A percentile compares a stretch with the other conserved stretches of the same genome.
These are phyloP conservation scores for Diadophis punctatus DNA, from an alignment of 2,113 vertebrate genomes.

Conservation along the genomic window DNA sequence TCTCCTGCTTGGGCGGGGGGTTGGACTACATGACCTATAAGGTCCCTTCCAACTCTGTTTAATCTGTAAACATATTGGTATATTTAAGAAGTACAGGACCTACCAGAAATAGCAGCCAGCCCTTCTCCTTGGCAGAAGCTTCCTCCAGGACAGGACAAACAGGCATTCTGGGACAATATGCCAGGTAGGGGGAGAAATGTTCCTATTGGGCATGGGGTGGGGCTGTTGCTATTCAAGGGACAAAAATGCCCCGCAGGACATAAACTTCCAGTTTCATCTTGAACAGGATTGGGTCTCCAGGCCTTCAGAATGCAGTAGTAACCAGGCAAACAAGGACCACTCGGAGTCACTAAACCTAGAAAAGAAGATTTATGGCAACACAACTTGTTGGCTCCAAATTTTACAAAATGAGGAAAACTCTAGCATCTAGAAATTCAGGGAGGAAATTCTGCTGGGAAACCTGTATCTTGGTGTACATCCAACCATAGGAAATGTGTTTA, in stretches of 20 bases:
- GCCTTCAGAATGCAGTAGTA: slow-evolving; percentile 78
- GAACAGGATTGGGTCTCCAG: slow-evolving; percentile 59
- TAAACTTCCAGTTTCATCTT: slow-evolving; percentile 58
- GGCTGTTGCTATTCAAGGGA: slow-evolving; percentile 71
- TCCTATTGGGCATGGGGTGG: slow-evolving; percentile 74
- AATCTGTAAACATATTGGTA: too few species aligned
- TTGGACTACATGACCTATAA: too few species aligned
- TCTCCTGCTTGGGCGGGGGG: too few species aligned
- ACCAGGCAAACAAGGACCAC: slow-evolving; percentile 73
- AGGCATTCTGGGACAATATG: slow-evolving; percentile 63
- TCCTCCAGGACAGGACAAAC: slow-evolving; percentile 74
- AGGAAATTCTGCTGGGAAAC: too few species aligned
- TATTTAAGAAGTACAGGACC: neutral
- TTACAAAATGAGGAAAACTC: neutral
- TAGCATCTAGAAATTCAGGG: neutral
- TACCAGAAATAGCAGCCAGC: slow-evolving; percentile 63
- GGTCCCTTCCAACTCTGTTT: too few species aligned
- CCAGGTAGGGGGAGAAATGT: slow-evolving; percentile 71
- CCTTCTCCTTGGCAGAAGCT: slow-evolving; percentile 72
- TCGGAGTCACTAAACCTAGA: slow-evolving; percentile 72
- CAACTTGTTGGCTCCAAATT: neutral
- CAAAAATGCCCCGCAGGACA: slow-evolving; percentile 82
- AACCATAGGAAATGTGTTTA: too few species aligned
- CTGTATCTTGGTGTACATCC: too few species aligned
- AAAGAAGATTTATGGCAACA: neutral